Conservation (phyloP, 2,888 invertebrate genomes). For the Nyleta sp. region DNA sequence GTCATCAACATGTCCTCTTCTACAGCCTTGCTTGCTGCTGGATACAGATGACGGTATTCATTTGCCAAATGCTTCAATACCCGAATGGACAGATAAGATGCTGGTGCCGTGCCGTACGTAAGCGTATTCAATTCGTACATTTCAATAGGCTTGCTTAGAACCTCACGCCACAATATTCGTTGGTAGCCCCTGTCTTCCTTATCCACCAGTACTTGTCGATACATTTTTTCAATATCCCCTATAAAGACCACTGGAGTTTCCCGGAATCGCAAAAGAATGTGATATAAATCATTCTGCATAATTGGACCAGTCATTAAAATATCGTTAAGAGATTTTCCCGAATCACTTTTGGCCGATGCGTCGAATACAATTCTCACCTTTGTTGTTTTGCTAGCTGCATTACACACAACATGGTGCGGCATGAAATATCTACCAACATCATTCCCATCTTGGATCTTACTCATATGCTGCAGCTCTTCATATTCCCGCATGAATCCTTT, state of each 20-base stretch:
- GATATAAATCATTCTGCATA: slow-evolving; percentile 18
- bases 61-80: neutral
- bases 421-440: slow-evolving; percentile 9
- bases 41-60: neutral
- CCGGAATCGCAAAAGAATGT: slow-evolving; percentile 3
- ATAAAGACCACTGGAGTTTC: neutral
- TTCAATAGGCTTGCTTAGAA: neutral
- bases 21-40: too few species aligned
- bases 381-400: slow-evolving; percentile 18
- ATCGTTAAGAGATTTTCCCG: slow-evolving; percentile 29
- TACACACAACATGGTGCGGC: slow-evolving; percentile 21
- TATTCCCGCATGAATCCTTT: too few species aligned
- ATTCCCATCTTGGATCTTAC: neutral
- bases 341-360: slow-evolving; percentile 17
- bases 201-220: slow-evolving; percentile 6
- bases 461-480: too few species aligned
- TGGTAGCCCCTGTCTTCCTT: slow-evolving; percentile 20
- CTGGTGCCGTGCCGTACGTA: neutral
- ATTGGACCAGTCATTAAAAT: slow-evolving; percentile 25
- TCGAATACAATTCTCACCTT: slow-evolving; percentile 28
- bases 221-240: slow-evolving; percentile 36
- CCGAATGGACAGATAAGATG: neutral
- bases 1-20: too few species aligned
- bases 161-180: too few species aligned
- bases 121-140: slow-evolving; percentile 7